These are phyloP conservation scores for Drymonia ruficornis DNA, from an alignment of 2,888 invertebrate genomes.

Conservation along the genomic window DNA sequence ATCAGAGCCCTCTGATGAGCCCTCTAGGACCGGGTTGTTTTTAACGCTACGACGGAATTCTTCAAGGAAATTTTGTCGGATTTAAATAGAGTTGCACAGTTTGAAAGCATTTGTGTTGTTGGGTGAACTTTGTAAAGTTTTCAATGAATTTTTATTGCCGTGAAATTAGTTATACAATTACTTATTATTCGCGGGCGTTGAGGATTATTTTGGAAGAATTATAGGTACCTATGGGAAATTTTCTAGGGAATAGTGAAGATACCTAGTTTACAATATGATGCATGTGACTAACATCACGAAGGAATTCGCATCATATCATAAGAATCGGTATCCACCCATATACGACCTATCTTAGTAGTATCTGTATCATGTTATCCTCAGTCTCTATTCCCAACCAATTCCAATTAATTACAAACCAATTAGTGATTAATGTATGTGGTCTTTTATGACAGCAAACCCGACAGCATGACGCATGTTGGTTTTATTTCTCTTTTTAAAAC, in stretches of 20 bases:
- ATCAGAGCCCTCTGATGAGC: constrained; percentile 41
- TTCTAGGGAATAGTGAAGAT: too few species aligned
- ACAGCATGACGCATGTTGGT: not conserved
- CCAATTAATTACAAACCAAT: not conserved
- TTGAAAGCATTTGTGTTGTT: constrained; percentile 13
- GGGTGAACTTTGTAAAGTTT: constrained; percentile 18
- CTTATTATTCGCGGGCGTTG: not conserved
- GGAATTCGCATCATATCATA: too few species aligned
- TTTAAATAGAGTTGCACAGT: constrained; percentile 27
- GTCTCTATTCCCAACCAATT: not conserved
- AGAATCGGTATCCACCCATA: too few species aligned
- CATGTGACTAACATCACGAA: too few species aligned
- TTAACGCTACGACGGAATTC: constrained; percentile 34
- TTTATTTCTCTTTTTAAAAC: not conserved
- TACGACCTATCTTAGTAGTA: too few species aligned
- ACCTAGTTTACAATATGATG: too few species aligned
- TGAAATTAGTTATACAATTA: constrained; percentile 11
- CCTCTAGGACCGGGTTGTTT: constrained; percentile 39
- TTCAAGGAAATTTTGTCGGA: constrained; percentile 22
- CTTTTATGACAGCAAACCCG: not conserved
- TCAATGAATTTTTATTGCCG: constrained; percentile 20
- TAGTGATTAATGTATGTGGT: not conserved
- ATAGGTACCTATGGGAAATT: too few species aligned
- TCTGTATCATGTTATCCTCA: too few species aligned
- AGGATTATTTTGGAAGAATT: too few species aligned